These are phyloP conservation scores for Fragum whitleyi DNA, from an alignment of 2,888 invertebrate genomes.

Conservation along the genomic window DNA sequence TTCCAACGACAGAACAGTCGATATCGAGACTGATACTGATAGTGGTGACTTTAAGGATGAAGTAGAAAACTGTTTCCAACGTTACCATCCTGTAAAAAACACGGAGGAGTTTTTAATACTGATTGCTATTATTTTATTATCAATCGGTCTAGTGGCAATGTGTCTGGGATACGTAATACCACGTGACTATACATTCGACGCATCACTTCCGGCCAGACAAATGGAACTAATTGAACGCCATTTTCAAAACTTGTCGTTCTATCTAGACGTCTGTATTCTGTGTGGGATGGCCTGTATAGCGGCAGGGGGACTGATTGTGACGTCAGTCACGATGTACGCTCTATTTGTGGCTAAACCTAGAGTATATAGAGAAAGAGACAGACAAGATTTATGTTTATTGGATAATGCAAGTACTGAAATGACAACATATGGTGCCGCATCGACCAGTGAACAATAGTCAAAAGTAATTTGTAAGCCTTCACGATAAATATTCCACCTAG, in stretches of 20 bases:
- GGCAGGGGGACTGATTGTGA: conserved; percentile 65
- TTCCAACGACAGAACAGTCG: background rate
- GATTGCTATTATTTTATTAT: conserved; percentile 58
- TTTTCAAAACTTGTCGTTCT: conserved; percentile 63
- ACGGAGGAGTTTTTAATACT: conserved; percentile 56
- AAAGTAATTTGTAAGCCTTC: no score
- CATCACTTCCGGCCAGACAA: conserved; percentile 71
- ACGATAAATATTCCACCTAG: background rate
- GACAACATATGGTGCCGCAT: conserved; percentile 37
- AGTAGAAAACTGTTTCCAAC: background rate
- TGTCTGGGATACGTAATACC: conserved; percentile 73
- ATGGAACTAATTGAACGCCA: conserved; percentile 75
- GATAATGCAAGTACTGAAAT: conserved; percentile 20
- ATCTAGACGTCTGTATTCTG: conserved; percentile 70
- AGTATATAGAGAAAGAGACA: conserved; percentile 29
- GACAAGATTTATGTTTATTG: conserved; percentile 43
- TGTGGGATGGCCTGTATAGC: conserved; percentile 73
- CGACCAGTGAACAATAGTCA: background rate
- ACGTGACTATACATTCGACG: conserved; percentile 70
- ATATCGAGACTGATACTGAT: background rate
- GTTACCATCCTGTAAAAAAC: conserved; percentile 19
- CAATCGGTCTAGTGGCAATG: conserved; percentile 69
- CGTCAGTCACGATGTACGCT: conserved; percentile 51
- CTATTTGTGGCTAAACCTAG: conserved; percentile 2
- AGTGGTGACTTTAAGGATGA: background rate